Evolutionary conservation across 1,140 invertebrate genomes (phyloP).

Genomic region (Carposina sasakii): DNA sequence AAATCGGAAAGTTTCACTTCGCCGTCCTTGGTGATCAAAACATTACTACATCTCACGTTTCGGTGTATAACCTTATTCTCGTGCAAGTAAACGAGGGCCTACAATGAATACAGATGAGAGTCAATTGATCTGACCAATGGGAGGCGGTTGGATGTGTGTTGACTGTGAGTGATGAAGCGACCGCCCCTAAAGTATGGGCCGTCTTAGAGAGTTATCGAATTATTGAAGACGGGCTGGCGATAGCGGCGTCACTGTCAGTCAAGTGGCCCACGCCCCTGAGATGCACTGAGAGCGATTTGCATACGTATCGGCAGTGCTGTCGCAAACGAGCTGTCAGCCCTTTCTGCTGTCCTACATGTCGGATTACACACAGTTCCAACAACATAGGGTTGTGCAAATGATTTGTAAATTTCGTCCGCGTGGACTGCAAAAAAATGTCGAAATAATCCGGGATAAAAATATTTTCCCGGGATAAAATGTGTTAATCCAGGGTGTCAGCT

Average conservation of each 20-base stretch:
- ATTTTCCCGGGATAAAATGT: no score
- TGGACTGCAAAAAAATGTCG: no score
- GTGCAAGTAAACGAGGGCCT: slow-evolving; percentile 86
- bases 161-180: slow-evolving; percentile 47
- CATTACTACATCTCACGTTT: slow-evolving; percentile 89
- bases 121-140: slow-evolving; percentile 38
- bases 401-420: no score
- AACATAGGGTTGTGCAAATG: no score
- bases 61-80: slow-evolving; percentile 90
- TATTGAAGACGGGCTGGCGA: slow-evolving; percentile 37
- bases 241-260: slow-evolving; percentile 60
- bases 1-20: slow-evolving; percentile 90
- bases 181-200: slow-evolving; percentile 44
- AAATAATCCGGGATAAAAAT: no score
- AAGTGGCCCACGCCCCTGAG: slow-evolving; percentile 54
- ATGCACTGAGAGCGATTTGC: slow-evolving; percentile 65
- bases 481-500: no score
- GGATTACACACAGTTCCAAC: no score
- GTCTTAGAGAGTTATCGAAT: slow-evolving; percentile 13
- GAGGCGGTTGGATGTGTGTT: slow-evolving; percentile 36
- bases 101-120: slow-evolving; percentile 31
- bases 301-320: slow-evolving; percentile 52
- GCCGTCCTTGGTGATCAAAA: slow-evolving; percentile 87
- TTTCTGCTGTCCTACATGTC: slow-evolving; percentile 52
- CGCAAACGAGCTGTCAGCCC: slow-evolving; percentile 42